phyloP scores from a whole-genome alignment of 2,797 vertebrate genomes.

The Premnoplex brunnescens region DNA sequence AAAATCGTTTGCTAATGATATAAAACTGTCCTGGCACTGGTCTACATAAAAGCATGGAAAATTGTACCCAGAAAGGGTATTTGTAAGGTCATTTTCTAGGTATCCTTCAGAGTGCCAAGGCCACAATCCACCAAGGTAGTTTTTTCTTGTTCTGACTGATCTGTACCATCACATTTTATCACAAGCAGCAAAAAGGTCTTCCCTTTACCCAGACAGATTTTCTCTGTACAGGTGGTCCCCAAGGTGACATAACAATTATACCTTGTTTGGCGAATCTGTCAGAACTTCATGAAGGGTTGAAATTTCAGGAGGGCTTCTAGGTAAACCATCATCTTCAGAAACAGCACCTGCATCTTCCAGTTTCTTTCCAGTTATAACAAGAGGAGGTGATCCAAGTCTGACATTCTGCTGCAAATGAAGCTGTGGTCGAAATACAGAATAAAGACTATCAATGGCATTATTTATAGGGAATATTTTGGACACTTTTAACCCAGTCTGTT shows the following conservation, averaged over 20 bases:
- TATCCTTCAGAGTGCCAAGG: not conserved
- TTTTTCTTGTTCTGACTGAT: not conserved
- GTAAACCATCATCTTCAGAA: constrained; percentile 83
- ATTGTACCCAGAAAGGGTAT: not conserved
- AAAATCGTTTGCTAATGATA: not conserved
- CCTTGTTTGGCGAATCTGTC: constrained; percentile 62
- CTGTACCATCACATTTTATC: not conserved
- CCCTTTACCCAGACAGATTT: not conserved
- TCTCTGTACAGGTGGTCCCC: not conserved
- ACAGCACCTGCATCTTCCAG: constrained; percentile 77
- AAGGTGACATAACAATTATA: not conserved
- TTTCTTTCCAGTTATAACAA: constrained; percentile 76
- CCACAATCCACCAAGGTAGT: not conserved
- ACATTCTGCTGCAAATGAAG: constrained; percentile 81
- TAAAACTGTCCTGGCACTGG: not conserved
- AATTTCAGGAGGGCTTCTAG: constrained; percentile 81
- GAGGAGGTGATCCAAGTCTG: constrained; percentile 79
- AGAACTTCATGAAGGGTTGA: constrained; percentile 67
- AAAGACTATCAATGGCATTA: not conserved
- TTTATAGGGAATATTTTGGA: not conserved
- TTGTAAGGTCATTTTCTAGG: not conserved
- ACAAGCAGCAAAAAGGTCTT: not conserved
- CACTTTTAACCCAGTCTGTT: not conserved
- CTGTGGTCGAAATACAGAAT: constrained; percentile 46
- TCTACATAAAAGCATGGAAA: not conserved